These are phyloP conservation scores for Octodon degus DNA, from an alignment of 2,113 vertebrate species.

Conservation along the genomic window DNA sequence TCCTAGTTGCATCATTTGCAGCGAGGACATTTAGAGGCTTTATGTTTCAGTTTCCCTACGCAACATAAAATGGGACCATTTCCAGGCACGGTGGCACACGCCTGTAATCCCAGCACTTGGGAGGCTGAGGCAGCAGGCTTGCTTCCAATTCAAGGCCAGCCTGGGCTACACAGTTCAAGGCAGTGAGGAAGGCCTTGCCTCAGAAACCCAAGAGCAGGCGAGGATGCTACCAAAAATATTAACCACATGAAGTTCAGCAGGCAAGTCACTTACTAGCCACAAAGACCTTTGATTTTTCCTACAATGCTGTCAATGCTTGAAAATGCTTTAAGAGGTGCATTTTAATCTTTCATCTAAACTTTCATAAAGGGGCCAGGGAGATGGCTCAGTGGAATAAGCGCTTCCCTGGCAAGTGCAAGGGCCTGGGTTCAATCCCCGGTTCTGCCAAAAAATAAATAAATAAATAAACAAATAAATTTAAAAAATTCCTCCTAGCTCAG, in stretches of 20 bases:
- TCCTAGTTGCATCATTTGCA: neutral
- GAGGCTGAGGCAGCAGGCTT: neutral
- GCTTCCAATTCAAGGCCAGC: neutral
- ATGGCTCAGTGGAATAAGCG: no score
- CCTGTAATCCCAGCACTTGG: neutral
- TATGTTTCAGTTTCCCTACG: neutral
- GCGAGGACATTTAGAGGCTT: neutral
- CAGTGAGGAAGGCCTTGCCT: neutral
- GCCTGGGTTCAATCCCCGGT: no score
- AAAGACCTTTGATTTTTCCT: neutral
- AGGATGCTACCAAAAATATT: neutral
- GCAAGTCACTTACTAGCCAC: neutral
- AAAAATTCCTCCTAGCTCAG: neutral
- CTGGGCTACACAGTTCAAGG: neutral
- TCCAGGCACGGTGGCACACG: neutral
- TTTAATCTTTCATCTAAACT: constrained; percentile 12
- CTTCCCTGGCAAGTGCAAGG: no score
- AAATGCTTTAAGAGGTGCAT: neutral
- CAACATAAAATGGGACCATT: neutral
- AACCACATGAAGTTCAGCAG: neutral
- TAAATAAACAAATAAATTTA: no score
- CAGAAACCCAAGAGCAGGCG: neutral
- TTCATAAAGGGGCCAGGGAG: neutral
- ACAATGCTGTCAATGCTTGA: neutral
- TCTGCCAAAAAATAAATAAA: no score